These are phyloP conservation scores for Aphaenogaster rudis DNA, from an alignment of 1,140 invertebrate species.

Conservation along the genomic window DNA sequence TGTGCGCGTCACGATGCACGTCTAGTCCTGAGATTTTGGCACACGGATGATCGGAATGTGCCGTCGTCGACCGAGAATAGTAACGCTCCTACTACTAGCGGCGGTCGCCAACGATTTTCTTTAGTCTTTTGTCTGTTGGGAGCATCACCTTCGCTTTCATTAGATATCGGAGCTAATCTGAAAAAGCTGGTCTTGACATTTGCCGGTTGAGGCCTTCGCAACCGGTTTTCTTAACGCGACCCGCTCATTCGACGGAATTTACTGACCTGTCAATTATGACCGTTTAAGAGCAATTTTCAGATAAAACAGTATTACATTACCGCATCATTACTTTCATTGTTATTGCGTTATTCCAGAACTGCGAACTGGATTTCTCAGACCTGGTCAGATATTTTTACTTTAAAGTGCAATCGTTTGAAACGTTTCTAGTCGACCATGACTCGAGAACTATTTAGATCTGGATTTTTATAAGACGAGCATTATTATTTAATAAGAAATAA, in stretches of 20 bases:
- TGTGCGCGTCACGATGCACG: neutral
- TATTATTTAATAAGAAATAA: neutral
- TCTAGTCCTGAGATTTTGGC: constrained; percentile 81
- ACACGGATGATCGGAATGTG: constrained; percentile 85
- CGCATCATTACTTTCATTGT: neutral
- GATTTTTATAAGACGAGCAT: neutral
- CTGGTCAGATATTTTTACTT: neutral
- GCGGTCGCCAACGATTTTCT: constrained; percentile 78
- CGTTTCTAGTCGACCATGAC: neutral
- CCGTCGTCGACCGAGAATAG: constrained; percentile 84
- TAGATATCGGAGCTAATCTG: neutral
- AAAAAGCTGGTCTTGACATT: constrained; percentile 10
- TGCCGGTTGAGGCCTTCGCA: neutral
- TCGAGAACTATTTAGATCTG: neutral
- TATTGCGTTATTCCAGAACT: constrained; percentile 6
- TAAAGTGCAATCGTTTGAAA: neutral
- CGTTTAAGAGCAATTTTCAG: neutral
- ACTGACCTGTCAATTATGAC: neutral
- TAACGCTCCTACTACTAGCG: constrained; percentile 74
- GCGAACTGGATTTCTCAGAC: neutral
- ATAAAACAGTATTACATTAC: neutral
- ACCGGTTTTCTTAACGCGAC: neutral
- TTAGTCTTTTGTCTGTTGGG: constrained; percentile 32
- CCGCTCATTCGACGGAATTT: neutral
- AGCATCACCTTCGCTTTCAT: constrained; percentile 53